A percentile compares a stretch with the other conserved stretches of the same genome.
phyloP scores from a whole-genome alignment of 2,888 invertebrate species.

The Brachypalpus laphriformis region DNA sequence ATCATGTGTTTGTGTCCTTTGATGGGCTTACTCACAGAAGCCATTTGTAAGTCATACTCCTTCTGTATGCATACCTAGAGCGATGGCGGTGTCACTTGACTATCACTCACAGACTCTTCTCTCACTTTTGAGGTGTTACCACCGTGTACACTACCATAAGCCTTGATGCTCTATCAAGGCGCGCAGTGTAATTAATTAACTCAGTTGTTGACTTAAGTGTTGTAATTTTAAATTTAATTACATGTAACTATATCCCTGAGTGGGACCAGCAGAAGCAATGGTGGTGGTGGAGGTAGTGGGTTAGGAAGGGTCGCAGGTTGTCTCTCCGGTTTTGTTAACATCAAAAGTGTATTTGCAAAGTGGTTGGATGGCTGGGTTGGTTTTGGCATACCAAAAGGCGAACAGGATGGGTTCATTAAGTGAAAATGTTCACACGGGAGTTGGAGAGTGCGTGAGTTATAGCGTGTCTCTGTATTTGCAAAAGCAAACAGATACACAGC shows the following conservation, averaged over 20 bases:
- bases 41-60: constrained; percentile 32
- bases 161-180: not conserved
- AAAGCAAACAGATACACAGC: not conserved
- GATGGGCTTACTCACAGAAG: not conserved
- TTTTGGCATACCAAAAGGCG: too few species aligned
- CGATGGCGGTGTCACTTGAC: constrained; percentile 7
- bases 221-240: constrained; percentile 72
- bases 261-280: too few species aligned
- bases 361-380: not conserved
- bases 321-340: constrained; percentile 21
- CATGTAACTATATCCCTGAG: constrained; percentile 30
- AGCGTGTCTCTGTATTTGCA: not conserved
- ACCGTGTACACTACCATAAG: not conserved
- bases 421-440: not conserved
- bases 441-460: not conserved
- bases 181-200: constrained; percentile 65
- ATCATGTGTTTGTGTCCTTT: not conserved
- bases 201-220: constrained; percentile 69
- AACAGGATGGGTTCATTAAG: not conserved
- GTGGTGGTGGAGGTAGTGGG: not conserved
- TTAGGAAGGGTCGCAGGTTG: constrained; percentile 11
- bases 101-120: not conserved
- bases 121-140: constrained; percentile 16
- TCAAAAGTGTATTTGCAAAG: constrained; percentile 27
- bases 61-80: not conserved